Evolutionary conservation across 1,140 invertebrate genomes (phyloP).

Genomic region (Teleopsis dalmanni): DNA sequence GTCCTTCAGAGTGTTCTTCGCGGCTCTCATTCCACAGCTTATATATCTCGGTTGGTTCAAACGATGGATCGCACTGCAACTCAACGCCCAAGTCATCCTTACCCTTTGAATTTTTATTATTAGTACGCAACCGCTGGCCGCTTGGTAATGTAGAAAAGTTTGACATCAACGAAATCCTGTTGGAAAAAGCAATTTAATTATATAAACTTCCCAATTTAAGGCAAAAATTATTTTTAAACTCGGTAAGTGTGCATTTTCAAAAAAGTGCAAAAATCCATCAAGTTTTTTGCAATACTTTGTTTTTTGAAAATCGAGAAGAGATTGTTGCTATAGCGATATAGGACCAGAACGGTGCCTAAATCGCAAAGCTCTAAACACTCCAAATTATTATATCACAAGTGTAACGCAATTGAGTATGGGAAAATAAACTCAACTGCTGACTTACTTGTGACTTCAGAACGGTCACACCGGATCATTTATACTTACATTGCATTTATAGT

Average conservation of each 20-base stretch:
- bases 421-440: slow-evolving; percentile 30
- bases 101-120: slow-evolving; percentile 25
- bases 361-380: background rate
- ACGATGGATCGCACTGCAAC: slow-evolving; percentile 49
- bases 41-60: slow-evolving; percentile 77
- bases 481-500: slow-evolving; percentile 75
- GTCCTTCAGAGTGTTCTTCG: slow-evolving; percentile 64
- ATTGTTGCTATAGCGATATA: background rate
- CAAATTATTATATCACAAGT: slow-evolving; percentile 31
- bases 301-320: background rate
- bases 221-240: background rate
- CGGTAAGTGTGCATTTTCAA: background rate
- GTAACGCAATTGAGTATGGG: slow-evolving; percentile 32
- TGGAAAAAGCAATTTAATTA: too few species aligned
- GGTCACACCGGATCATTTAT: too few species aligned
- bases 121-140: slow-evolving; percentile 45
- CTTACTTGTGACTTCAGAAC: slow-evolving; percentile 25
- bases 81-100: slow-evolving; percentile 45
- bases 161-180: slow-evolving; percentile 53
- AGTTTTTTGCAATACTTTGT: background rate
- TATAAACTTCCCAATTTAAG: too few species aligned
- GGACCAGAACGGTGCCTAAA: slow-evolving; percentile 10
- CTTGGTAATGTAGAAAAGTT: slow-evolving; percentile 60
- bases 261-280: background rate
- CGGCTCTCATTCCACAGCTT: slow-evolving; percentile 70